Evolutionary conservation across 1,140 invertebrate species (phyloP), one percentile per base, ranked within the genome.

Genomic region (Cecropterus lyciades): DNA sequence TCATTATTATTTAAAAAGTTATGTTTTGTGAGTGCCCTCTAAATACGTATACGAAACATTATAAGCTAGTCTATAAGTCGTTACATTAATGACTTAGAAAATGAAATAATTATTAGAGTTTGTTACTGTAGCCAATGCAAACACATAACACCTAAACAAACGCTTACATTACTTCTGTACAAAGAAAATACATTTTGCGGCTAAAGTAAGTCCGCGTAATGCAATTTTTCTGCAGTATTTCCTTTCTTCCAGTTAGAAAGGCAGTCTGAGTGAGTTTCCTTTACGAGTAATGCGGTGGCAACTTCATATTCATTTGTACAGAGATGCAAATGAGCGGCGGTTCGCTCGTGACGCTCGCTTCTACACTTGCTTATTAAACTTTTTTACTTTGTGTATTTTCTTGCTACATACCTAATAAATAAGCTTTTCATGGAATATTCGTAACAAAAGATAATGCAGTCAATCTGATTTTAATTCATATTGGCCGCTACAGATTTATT

Each of bases 231-330:
- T 7, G n/a, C 24, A 51, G 24, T 51, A n/a, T 20, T 24, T 49
- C 27, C 24, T 57, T 42, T 43, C 40, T 56, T 24, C n/a, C 15
- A 43, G 17, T 42, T 45, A 45, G 24, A 45, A 20, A 57, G 48
- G 24, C 48, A 27, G 24, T 51, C 48, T 51, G n/a, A 57, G 17
- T 14, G 55, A 57, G 37, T 45, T 57, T 11, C 40, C 40, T 57
- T 57, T 43, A 24, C 17, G 17, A 20, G 49, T 11, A 33, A 37
- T 37, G 33, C 33, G 14, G 53, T 20, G 37, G 40, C 40, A 14
- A 43, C 55, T 57, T 57, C 55, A 57, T 57, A 57, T 57, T 57
- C 53, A 45, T 45, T 57, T 40, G 48, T 20, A 56, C 11, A 13
- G 52, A 37, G 37, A 55, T 42, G 52, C 33, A 55, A 40, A 55